Conservation (phyloP, 2,888 invertebrate genomes). For the Lymantria dispar region DNA sequence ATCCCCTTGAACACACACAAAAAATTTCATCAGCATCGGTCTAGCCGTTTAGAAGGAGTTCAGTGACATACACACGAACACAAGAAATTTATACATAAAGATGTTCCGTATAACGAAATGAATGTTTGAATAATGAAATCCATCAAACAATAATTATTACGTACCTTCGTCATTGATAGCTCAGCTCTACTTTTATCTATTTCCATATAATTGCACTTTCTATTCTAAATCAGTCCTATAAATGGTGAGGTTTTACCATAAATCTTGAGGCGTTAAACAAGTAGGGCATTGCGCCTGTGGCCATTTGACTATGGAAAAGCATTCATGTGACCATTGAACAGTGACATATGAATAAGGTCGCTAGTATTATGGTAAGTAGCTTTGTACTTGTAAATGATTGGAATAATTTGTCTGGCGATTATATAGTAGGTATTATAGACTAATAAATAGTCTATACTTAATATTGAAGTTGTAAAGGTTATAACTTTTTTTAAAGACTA, state of each 20-base stretch:
- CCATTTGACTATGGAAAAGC: not conserved
- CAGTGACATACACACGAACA: too few relatives aligned
- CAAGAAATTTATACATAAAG: too few relatives aligned
- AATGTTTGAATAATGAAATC: not conserved
- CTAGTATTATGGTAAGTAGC: not conserved
- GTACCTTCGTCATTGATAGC: not conserved
- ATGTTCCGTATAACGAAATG: not conserved
- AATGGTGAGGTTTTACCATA: not conserved
- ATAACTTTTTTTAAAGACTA: too few relatives aligned
- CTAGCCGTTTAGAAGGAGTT: too few relatives aligned
- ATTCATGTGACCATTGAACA: not conserved
- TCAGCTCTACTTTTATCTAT: not conserved
- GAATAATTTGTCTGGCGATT: not conserved
- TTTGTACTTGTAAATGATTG: not conserved
- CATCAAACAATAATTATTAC: not conserved
- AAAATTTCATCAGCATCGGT: too few relatives aligned
- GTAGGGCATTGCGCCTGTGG: not conserved
- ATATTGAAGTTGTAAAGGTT: too few relatives aligned
- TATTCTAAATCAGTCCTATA: not conserved
- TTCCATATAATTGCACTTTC: conserved; percentile 9
- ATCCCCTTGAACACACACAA: too few relatives aligned
- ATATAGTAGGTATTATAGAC: not conserved
- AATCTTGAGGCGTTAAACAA: conserved; percentile 1
- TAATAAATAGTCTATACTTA: not conserved
- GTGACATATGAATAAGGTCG: not conserved